Conservation (phyloP, 2,888 invertebrate genomes). For the Acholoe squamosa region DNA sequence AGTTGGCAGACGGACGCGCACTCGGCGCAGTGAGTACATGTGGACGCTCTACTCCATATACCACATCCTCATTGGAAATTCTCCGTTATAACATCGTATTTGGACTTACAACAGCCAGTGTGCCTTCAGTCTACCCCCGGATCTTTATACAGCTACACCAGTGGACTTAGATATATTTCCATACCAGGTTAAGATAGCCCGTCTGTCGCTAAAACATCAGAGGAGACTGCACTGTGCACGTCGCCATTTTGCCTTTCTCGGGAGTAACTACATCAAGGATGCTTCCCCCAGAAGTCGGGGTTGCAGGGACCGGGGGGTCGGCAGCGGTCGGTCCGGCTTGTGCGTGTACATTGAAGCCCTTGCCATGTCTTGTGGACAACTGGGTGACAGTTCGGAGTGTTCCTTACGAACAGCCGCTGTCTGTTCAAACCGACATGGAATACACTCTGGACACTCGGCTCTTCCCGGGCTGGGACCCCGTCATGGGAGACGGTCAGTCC, state of each 20-base stretch:
- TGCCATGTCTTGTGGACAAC: slow-evolving; percentile 41
- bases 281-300: not conserved
- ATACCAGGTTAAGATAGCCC: no score
- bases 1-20: slow-evolving; percentile 31
- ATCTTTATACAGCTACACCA: no score
- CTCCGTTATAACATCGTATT: no score
- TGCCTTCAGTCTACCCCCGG: no score
- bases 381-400: not conserved
- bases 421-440: slow-evolving; percentile 56
- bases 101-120: no score
- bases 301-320: not conserved
- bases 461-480: slow-evolving; percentile 58
- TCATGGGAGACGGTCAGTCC: slow-evolving; percentile 19
- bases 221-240: no score
- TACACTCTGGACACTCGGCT: slow-evolving; percentile 32
- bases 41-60: not conserved
- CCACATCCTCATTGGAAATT: no score
- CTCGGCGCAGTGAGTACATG: not conserved
- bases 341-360: slow-evolving; percentile 1
- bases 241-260: no score
- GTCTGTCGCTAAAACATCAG: no score
- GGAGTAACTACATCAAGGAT: not conserved
- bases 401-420: slow-evolving; percentile 53
- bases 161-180: no score
- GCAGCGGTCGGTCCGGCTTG: slow-evolving; percentile 43